Conservation (phyloP, 2,797 vertebrate species). For the Limnodromus scolopaceus region DNA sequence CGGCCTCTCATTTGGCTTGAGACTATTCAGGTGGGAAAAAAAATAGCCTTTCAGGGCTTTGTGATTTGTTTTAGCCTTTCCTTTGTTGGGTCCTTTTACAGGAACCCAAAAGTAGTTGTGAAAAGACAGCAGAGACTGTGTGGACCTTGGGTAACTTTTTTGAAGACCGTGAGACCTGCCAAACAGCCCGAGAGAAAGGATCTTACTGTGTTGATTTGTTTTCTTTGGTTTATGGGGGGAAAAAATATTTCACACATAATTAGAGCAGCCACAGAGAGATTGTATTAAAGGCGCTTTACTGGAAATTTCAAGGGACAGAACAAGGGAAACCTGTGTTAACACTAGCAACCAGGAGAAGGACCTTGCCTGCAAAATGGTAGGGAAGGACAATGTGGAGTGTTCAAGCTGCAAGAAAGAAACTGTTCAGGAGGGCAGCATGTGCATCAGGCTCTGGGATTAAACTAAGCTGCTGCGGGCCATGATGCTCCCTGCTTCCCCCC, state of each 20-base stretch:
- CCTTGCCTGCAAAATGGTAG: not conserved
- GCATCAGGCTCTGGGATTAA: constrained; percentile 40
- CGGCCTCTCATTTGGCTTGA: not conserved
- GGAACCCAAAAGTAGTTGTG: constrained; percentile 48
- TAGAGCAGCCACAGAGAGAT: constrained; percentile 78
- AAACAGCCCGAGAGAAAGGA: constrained; percentile 72
- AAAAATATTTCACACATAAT: constrained; percentile 84
- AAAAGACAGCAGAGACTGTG: constrained; percentile 50
- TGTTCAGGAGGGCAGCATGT: constrained; percentile 51
- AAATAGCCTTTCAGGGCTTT: constrained; percentile 1
- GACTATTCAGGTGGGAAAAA: not conserved
- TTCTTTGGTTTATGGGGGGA: constrained; percentile 78
- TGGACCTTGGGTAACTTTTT: constrained; percentile 53
- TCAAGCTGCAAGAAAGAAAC: constrained; percentile 68
- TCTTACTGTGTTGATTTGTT: constrained; percentile 81
- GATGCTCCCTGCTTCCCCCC: not conserved
- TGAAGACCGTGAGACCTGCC: constrained; percentile 58
- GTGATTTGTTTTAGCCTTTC: constrained; percentile 49
- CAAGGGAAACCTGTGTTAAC: constrained; percentile 80
- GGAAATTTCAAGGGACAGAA: constrained; percentile 80
- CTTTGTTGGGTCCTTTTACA: constrained; percentile 49
- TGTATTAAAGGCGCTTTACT: constrained; percentile 80
- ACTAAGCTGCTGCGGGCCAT: not conserved
- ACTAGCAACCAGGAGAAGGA: constrained; percentile 64
- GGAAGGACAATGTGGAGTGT: constrained; percentile 66